A percentile compares a stretch with the other conserved stretches of the same genome.
phyloP scores from a whole-genome alignment of 2,113 vertebrate species.

The Xiphophorus hellerii region DNA sequence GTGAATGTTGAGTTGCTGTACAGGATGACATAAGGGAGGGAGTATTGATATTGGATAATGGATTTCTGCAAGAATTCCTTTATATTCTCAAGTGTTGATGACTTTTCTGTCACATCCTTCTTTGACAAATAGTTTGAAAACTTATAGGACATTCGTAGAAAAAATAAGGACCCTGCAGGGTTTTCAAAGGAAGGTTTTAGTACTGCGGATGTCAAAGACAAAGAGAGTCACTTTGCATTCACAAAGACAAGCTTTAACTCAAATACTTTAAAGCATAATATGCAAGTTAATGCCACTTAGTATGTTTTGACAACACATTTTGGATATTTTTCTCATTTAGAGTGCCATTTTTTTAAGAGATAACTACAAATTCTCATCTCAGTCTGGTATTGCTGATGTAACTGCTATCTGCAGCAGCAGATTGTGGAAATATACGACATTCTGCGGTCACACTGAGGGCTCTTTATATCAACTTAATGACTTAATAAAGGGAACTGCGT shows the following conservation, averaged over 20 bases:
- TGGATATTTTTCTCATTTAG: too few relatives aligned
- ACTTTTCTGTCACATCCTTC: constrained; percentile 14
- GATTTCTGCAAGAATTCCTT: constrained; percentile 44
- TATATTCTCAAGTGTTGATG: constrained; percentile 24
- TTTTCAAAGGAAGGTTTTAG: neutral
- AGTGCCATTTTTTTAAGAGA: neutral
- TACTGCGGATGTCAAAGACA: neutral
- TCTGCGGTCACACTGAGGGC: neutral
- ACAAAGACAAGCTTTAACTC: neutral
- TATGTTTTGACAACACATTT: neutral
- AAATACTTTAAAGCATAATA: too few relatives aligned
- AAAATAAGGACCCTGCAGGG: constrained; percentile 1
- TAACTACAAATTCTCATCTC: neutral
- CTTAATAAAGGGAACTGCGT: neutral
- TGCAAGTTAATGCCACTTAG: too few relatives aligned
- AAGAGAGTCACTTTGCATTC: neutral
- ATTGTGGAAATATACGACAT: neutral
- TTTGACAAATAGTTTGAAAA: constrained; percentile 1
- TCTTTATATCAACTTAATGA: neutral
- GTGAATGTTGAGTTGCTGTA: constrained; percentile 28
- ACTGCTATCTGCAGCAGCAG: neutral
- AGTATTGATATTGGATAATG: constrained; percentile 45
- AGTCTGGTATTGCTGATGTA: neutral
- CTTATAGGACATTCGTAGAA: constrained; percentile 5
- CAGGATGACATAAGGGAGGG: constrained; percentile 4